Conservation (phyloP, 2,797 vertebrate genomes). For the Manis crassicaudata region DNA sequence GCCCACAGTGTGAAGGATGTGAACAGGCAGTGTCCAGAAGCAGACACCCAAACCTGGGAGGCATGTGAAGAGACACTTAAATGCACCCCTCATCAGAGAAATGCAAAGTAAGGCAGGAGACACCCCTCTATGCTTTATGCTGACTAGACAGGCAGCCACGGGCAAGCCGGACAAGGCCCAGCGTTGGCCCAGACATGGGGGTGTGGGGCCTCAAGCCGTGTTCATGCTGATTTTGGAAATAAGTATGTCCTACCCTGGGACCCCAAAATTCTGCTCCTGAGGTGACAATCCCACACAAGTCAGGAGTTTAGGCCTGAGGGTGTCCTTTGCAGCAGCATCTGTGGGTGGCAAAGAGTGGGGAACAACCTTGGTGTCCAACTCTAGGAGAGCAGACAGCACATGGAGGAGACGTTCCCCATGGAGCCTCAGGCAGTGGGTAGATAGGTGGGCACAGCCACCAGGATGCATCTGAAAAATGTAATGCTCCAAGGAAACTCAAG, state of each 20-base stretch:
- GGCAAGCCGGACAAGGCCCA: background rate
- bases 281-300: background rate
- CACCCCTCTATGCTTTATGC: background rate
- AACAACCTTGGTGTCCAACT: background rate
- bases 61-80: background rate
- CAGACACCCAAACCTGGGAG: background rate
- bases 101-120: background rate
- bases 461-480: background rate
- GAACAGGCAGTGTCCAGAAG: background rate
- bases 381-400: background rate
- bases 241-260: background rate
- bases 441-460: fast-evolving
- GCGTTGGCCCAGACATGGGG: too few relatives aligned
- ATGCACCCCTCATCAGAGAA: background rate
- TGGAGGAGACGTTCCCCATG: fast-evolving
- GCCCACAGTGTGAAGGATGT: background rate
- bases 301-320: background rate
- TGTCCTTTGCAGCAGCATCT: background rate
- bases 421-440: background rate
- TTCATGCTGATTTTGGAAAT: background rate
- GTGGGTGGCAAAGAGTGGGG: background rate
- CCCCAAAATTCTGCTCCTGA: background rate
- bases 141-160: background rate
- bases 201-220: fast-evolving
- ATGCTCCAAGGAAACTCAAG: background rate